Conservation (phyloP, 2,888 invertebrate genomes). For the Melanostoma scalare region DNA sequence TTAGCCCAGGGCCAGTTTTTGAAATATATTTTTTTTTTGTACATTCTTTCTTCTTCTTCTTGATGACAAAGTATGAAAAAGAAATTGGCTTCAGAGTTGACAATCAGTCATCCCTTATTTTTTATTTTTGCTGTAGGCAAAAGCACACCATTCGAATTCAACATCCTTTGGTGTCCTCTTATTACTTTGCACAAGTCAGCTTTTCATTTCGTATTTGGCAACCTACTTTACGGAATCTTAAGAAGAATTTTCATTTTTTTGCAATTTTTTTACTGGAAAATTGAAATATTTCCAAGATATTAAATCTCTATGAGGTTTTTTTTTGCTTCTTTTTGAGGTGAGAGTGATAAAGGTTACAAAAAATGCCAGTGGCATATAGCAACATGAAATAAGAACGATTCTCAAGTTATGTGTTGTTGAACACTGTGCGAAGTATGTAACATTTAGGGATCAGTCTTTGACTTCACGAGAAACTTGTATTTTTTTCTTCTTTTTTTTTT, state of each 20-base stretch:
- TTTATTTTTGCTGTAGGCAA: conserved; percentile 15
- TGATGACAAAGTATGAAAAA: conserved; percentile 47
- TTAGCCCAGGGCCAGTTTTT: conserved; percentile 9
- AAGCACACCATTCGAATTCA: conserved; percentile 8
- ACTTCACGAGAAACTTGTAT: too few relatives aligned
- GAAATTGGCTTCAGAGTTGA: conserved; percentile 39
- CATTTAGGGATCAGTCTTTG: too few relatives aligned
- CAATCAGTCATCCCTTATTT: conserved; percentile 53
- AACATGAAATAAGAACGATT: too few relatives aligned
- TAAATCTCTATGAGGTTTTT: conserved; percentile 16
- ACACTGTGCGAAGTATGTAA: too few relatives aligned
- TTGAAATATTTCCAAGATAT: conserved; percentile 40
- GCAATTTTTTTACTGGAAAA: background rate
- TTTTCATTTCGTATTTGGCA: conserved; percentile 36
- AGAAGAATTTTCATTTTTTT: conserved; percentile 16
- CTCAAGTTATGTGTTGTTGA: too few relatives aligned
- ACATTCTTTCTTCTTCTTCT: conserved; percentile 19
- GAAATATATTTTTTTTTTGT: background rate
- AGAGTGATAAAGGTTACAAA: background rate
- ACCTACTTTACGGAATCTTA: conserved; percentile 31
- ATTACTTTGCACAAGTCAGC: conserved; percentile 45
- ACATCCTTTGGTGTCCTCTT: conserved; percentile 10
- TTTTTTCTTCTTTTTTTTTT: too few relatives aligned
- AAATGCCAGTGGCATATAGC: background rate
- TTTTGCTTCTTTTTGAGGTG: background rate